Evolutionary conservation across 2,113 vertebrate genomes (phyloP).

Genomic region (Nothocercus julius): DNA sequence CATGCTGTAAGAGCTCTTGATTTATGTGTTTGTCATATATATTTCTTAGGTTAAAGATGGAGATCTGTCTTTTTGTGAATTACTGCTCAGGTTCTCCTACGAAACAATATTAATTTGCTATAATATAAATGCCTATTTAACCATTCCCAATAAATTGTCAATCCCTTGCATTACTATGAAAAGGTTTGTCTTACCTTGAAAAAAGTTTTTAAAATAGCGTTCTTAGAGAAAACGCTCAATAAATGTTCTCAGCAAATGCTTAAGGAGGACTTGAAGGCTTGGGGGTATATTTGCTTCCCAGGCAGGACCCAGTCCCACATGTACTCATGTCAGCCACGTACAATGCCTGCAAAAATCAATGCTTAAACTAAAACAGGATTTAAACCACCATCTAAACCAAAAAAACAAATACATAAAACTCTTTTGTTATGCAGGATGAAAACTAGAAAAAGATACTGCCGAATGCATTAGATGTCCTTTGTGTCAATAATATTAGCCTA

Average conservation of each 20-base stretch:
- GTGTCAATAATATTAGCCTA: not conserved
- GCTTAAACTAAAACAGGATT: not conserved
- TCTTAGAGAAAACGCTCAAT: not conserved
- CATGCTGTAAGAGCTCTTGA: not conserved
- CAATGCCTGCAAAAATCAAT: not conserved
- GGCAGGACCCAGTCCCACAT: no score
- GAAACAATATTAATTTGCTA: not conserved
- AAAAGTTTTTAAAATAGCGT: no score
- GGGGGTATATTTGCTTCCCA: not conserved
- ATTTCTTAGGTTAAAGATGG: not conserved
- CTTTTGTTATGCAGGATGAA: not conserved
- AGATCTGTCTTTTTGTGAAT: not conserved
- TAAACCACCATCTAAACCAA: not conserved
- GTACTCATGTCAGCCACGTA: not conserved
- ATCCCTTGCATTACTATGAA: not conserved
- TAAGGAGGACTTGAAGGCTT: not conserved
- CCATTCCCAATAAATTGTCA: not conserved
- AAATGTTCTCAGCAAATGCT: not conserved
- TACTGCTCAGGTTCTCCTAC: not conserved
- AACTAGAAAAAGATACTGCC: not conserved
- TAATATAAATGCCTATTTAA: not conserved
- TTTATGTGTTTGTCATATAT: not conserved
- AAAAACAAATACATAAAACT: not conserved
- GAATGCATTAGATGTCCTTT: not conserved
- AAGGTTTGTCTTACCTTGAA: not conserved